These are phyloP conservation scores for Tribolium freemani DNA, from an alignment of 2,888 invertebrate genomes.

Conservation along the genomic window DNA sequence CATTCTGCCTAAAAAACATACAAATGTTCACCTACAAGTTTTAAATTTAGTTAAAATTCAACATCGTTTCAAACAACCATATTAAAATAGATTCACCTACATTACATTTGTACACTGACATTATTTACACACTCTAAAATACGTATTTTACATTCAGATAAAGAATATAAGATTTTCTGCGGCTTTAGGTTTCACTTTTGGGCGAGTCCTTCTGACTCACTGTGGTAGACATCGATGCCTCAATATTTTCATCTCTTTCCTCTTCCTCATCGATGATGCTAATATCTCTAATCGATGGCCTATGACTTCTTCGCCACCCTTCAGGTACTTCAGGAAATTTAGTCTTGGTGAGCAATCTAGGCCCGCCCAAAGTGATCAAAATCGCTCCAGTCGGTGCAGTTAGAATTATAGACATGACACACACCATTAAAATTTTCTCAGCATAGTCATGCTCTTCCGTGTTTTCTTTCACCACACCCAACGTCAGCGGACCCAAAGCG, in stretches of 20 bases:
- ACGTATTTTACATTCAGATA: conserved; percentile 6
- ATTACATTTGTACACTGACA: conserved; percentile 5
- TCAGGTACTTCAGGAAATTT: conserved; percentile 79
- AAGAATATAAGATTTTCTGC: conserved; percentile 15
- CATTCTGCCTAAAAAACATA: conserved; percentile 3
- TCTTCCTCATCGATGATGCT: conserved; percentile 90
- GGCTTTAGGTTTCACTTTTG: neutral
- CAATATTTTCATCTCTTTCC: conserved; percentile 61
- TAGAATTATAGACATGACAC: conserved; percentile 85
- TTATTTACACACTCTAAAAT: conserved; percentile 17
- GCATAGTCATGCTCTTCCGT: conserved; percentile 73
- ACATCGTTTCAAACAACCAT: conserved; percentile 1
- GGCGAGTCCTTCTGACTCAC: conserved; percentile 37
- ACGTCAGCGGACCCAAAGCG: conserved; percentile 83
- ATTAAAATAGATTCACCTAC: conserved; percentile 14
- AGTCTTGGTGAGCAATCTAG: conserved; percentile 83
- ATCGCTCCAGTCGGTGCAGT: conserved; percentile 90
- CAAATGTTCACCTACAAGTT: neutral
- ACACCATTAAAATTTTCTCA: conserved; percentile 80
- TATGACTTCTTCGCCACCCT: conserved; percentile 85
- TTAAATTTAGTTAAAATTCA: neutral
- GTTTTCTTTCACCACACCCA: conserved; percentile 73
- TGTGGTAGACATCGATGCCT: conserved; percentile 28
- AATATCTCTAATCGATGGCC: conserved; percentile 88
- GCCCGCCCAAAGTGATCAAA: conserved; percentile 84